phyloP scores from a whole-genome alignment of 2,797 vertebrate genomes.

The Nasua narica region DNA sequence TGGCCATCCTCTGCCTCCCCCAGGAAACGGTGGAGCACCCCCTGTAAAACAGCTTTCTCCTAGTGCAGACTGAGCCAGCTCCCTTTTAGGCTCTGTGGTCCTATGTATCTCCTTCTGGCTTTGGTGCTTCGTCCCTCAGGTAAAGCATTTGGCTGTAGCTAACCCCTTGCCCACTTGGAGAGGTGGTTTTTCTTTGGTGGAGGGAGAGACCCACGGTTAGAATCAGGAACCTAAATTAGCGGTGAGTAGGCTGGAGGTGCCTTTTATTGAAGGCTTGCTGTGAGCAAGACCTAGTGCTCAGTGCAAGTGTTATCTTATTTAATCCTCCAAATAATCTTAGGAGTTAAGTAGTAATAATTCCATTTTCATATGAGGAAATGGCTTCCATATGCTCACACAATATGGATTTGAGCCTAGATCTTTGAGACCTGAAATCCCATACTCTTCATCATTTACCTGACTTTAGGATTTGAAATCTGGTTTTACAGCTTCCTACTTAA shows the following conservation, averaged over 20 bases:
- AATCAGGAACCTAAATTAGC: background rate
- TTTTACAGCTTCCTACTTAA: background rate
- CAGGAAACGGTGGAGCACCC: background rate
- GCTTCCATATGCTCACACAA: background rate
- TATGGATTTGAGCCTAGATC: background rate
- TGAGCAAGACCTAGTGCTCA: background rate
- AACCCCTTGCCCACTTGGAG: background rate
- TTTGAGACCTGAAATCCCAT: background rate
- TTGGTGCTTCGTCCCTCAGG: background rate
- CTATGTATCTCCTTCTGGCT: background rate
- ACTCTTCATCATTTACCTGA: background rate
- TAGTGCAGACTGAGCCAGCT: background rate
- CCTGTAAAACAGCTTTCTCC: background rate
- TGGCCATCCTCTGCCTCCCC: background rate
- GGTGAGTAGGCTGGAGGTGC: background rate
- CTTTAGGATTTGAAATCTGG: background rate
- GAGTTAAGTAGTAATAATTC: background rate
- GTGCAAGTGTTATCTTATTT: background rate
- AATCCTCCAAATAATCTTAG: background rate
- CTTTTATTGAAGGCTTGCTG: background rate
- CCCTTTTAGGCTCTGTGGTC: background rate
- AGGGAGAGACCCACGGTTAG: background rate
- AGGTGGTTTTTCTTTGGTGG: background rate
- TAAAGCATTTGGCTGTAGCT: background rate
- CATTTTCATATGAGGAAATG: slow-evolving; percentile 8